Evolutionary conservation across 2,797 vertebrate genomes (phyloP).

Genomic region (Cheirogaleus major): DNA sequence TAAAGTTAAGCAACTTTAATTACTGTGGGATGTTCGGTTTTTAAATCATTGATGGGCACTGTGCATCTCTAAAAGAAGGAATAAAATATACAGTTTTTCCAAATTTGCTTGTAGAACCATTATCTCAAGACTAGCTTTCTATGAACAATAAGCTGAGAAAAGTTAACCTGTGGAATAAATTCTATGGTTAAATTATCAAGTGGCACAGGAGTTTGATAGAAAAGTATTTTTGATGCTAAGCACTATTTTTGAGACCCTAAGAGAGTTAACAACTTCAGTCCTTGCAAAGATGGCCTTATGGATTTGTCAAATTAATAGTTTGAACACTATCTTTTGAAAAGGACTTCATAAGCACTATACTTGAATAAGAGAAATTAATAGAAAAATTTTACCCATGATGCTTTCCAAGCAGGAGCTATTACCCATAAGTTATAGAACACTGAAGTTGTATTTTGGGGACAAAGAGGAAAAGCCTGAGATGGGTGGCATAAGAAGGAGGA

Average conservation of each 20-base stretch:
- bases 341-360: background rate
- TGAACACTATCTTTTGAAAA: background rate
- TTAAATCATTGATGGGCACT: background rate
- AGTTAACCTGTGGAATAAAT: background rate
- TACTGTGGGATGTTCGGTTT: background rate
- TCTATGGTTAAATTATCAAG: background rate
- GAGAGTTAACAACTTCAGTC: background rate
- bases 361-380: constrained; percentile 34
- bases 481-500: constrained; percentile 45
- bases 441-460: background rate
- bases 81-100: background rate
- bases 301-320: background rate
- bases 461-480: constrained; percentile 21
- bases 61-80: background rate
- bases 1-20: background rate
- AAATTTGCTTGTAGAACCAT: background rate
- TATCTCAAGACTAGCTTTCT: background rate
- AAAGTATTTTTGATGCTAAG: background rate
- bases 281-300: background rate
- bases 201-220: background rate
- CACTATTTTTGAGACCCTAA: background rate
- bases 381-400: background rate
- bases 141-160: background rate
- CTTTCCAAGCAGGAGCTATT: background rate
- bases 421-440: background rate